Evolutionary conservation across 2,113 vertebrate species (phyloP).

Genomic region (Calypte anna): DNA sequence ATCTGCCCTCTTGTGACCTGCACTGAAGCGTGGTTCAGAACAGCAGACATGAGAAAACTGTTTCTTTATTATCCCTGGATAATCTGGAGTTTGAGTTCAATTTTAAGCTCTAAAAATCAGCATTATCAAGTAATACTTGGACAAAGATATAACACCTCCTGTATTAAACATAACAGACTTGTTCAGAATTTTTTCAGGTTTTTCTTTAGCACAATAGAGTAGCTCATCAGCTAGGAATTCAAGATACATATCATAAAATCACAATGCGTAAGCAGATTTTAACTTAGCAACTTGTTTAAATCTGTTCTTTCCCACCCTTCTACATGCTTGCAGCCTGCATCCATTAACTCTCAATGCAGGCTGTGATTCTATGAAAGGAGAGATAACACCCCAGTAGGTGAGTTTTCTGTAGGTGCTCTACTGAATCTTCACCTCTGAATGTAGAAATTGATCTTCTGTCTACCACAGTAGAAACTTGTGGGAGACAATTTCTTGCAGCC

Average conservation of each 20-base stretch:
- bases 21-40: neutral
- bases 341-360: constrained; percentile 26
- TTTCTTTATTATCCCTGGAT: neutral
- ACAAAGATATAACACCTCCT: neutral
- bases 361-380: constrained; percentile 3
- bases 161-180: neutral
- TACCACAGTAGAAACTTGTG: constrained; percentile 46
- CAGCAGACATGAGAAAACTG: neutral
- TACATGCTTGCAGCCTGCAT: neutral
- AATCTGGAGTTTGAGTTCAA: neutral
- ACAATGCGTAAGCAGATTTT: neutral
- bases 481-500: constrained; percentile 70
- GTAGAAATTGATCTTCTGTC: constrained; percentile 71
- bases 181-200: neutral
- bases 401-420: constrained; percentile 49
- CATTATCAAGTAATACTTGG: neutral
- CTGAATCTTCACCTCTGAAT: constrained; percentile 66
- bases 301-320: neutral
- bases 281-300: neutral
- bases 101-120: neutral
- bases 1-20: neutral
- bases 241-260: neutral
- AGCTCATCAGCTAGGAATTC: neutral
- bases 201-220: neutral
- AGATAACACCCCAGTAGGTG: constrained; percentile 55